These are phyloP conservation scores for Oxycera nigricornis DNA, from an alignment of 2,888 invertebrate species.

Conservation along the genomic window DNA sequence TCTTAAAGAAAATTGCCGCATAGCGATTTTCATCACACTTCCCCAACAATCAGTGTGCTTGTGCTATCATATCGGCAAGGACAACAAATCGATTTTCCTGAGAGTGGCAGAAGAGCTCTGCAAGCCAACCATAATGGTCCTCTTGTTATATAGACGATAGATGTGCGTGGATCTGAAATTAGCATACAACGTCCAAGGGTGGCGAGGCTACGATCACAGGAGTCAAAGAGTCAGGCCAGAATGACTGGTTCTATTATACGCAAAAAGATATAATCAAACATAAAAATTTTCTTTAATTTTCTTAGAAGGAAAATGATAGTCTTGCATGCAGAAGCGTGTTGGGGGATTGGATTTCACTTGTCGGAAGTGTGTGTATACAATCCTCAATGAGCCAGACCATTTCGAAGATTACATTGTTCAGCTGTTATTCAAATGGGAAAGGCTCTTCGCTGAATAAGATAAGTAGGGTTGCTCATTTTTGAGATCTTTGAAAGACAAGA, in stretches of 20 bases:
- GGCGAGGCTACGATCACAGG: neutral
- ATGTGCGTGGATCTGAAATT: neutral
- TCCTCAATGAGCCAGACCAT: neutral
- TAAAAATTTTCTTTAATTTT: neutral
- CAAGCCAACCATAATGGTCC: neutral
- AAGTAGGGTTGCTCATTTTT: too few relatives aligned
- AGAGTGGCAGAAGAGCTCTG: neutral
- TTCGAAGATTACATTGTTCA: slow-evolving; percentile 19
- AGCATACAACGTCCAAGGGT: neutral
- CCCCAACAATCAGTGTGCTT: slow-evolving; percentile 12
- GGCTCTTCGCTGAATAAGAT: neutral
- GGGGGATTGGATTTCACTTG: slow-evolving; percentile 7
- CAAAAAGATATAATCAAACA: neutral
- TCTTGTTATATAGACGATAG: neutral
- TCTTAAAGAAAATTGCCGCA: neutral
- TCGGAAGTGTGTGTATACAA: neutral
- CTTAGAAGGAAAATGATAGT: neutral
- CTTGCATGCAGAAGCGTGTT: neutral
- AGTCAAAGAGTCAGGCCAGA: too few relatives aligned
- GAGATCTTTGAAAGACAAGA: too few relatives aligned
- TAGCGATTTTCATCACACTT: neutral
- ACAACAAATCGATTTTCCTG: slow-evolving; percentile 22
- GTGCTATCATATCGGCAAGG: neutral
- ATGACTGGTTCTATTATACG: neutral
- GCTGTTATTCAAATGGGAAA: neutral